Evolutionary conservation across 2,113 vertebrate genomes (phyloP), one percentile per base, ranked within the genome.

Genomic region (Cnemophilus loriae): DNA sequence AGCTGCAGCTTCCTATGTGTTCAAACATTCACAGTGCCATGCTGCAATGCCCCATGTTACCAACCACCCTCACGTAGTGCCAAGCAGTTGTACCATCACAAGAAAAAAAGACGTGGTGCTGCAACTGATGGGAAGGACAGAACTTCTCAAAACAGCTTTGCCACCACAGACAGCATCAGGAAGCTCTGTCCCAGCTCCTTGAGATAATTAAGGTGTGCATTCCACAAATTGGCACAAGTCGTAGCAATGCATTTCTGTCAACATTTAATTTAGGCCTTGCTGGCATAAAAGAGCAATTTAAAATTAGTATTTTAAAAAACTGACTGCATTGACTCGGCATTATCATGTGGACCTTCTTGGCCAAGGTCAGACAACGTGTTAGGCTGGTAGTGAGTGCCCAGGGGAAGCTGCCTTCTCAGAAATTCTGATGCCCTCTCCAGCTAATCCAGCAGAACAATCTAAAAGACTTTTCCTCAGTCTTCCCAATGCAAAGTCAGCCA

Each of bases 281-380:
- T 71, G 24, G 56, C 26, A 60, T 16, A 32, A 18, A 83, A 61
- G 15, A 87, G 16, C 3, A 24, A 27, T 55, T 87, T 87, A 7
- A 52, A 87, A 71, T 41, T 1, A 27, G 44, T 59, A 10, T 33
- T 87, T 61, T 10, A 6, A 15, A 75, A 50, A 84, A 57, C 20
- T 20, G 24, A 37, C 47, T 83, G 33, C 27, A 56, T 41, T 64
- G 69, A 39, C 18, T 73, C 42, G 67, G 15, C 32, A 49, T 23
- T 0, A 0, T 10, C 3, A 2, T 0, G 3, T 14, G 1, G 26
- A 76, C 42, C 16, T 57, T 52, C 49, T 30, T 23, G 35, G 39
- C 44, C 67, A 60, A 49, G 46, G 32, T 17, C 32, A 75, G 50
- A 41, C 46, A 91, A 61, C 4, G 33, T 55, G 5, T 57, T 44